phyloP scores from a whole-genome alignment of 2,797 vertebrate genomes.

The Acipenser transmontanus region DNA sequence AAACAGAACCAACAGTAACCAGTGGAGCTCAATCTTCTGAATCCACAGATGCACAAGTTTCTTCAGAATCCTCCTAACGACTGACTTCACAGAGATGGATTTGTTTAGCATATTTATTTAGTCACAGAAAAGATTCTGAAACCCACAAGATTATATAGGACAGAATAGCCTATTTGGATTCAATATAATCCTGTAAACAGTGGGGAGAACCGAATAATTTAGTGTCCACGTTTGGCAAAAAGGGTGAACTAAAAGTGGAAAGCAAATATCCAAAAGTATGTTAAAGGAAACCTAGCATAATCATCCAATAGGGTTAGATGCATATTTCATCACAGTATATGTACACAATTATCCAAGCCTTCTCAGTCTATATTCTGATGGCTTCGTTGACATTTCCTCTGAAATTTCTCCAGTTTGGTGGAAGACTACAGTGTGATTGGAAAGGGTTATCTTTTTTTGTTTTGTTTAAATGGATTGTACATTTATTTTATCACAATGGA shows the following conservation, averaged over 20 bases:
- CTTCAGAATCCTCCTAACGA: constrained; percentile 66
- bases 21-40: constrained; percentile 45
- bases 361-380: constrained; percentile 13
- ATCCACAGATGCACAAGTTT: constrained; percentile 43
- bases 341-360: constrained; percentile 8
- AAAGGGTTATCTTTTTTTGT: constrained; percentile 18
- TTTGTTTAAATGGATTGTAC: constrained; percentile 37
- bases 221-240: no score
- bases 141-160: constrained; percentile 16
- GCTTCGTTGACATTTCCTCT: constrained; percentile 19
- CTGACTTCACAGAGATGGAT: constrained; percentile 29
- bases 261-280: neutral
- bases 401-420: constrained; percentile 21
- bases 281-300: constrained; percentile 21
- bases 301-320: constrained; percentile 21
- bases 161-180: neutral
- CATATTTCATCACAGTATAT: constrained; percentile 16
- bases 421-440: constrained; percentile 10
- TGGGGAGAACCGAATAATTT: no score
- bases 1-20: constrained; percentile 41
- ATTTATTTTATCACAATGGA: constrained; percentile 16
- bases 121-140: constrained; percentile 32
- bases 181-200: no score
- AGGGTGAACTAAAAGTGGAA: no score
- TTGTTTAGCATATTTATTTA: constrained; percentile 58